A percentile compares a stretch with the other conserved stretches of the same genome.
These are phyloP conservation scores for Telmatherina bonti DNA, from an alignment of 2,797 vertebrate genomes.

Conservation along the genomic window DNA sequence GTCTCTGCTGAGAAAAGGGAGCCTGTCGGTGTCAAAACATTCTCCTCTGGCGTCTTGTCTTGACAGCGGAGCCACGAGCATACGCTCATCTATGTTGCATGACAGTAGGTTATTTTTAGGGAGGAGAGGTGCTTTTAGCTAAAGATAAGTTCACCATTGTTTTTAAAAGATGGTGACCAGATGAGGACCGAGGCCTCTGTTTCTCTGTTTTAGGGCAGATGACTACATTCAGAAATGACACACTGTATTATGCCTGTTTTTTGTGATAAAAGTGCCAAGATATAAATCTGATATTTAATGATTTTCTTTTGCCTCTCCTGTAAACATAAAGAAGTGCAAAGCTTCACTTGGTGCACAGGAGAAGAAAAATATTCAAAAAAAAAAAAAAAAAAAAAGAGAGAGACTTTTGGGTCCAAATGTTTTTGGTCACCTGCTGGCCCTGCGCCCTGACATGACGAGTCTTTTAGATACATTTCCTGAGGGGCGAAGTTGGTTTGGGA, in stretches of 20 bases:
- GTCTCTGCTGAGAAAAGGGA: conserved; percentile 57
- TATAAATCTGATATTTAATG: background rate
- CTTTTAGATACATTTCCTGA: conserved; percentile 41
- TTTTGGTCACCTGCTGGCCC: conserved; percentile 49
- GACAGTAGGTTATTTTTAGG: conserved; percentile 79
- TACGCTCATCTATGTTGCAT: conserved; percentile 81
- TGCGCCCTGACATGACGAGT: conserved; percentile 44
- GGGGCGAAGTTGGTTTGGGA: conserved; percentile 43
- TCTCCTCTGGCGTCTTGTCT: conserved; percentile 59
- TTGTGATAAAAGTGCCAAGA: background rate
- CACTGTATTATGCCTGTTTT: background rate
- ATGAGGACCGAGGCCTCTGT: conserved; percentile 22
- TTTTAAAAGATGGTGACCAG: conserved; percentile 35
- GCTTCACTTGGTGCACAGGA: background rate
- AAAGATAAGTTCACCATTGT: conserved; percentile 51
- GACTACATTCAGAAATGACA: conserved; percentile 14
- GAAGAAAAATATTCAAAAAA: too few species aligned
- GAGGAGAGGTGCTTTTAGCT: conserved; percentile 61
- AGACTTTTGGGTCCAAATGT: too few species aligned
- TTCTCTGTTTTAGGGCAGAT: conserved; percentile 19
- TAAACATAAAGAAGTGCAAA: background rate
- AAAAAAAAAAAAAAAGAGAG: too few species aligned
- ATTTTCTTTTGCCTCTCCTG: background rate
- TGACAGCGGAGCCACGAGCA: conserved; percentile 63
- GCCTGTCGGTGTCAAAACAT: conserved; percentile 68